Evolutionary conservation across 2,113 vertebrate species (phyloP), one percentile per base, ranked within the genome.

Genomic region (Noturus placidus): DNA sequence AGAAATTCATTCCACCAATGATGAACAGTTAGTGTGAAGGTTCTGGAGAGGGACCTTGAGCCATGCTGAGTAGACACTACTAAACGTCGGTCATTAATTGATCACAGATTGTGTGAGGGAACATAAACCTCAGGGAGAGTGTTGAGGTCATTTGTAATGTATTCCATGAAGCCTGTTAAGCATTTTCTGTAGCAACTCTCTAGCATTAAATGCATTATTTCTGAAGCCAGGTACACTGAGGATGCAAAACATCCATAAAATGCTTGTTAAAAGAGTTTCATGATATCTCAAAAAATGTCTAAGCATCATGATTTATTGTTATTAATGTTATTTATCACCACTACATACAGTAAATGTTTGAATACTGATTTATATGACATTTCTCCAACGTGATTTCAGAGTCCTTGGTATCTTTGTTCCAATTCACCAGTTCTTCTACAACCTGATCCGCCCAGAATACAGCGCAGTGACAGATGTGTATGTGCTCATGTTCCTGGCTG

Each of bases 391-490:
- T 72, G 14, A 65, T 85, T 85, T n/a, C 91, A 97, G 97, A 92
- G 92, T 95, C 46, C 95, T 97, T 67, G 96, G 97, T 83, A 94
- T 97, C 25, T 98, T 97, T 5, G 92, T 95, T 70, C 97, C 98
- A 33, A 96, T 98, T 90, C 93, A 92, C 46, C 95, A 97, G 87
- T 99, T 99, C 94, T 99, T 99, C 95, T 97, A 96, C 89, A 94
- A 97, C 89, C 96, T 99, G 50, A 96, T 99, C 93, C 97, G 98
- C 84, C 97, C 98, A 13, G 97, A 99, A 87, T 99, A 97, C 93
- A 99, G 97, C 5, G 97, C 97, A 0, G 97, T 99, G 91, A 98
- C 97, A 0, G 97, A 99, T 0, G 97, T 99, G 3, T 99, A 99
- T 0, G 97, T 98, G 86, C 95, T 98, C 89, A 99, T 99, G 98